Percentiles rank a stretch among this genome's conserved stretches.
Evolutionary conservation across 2,888 invertebrate species (phyloP).

Genomic region (Mechanitis mazaeus): DNA sequence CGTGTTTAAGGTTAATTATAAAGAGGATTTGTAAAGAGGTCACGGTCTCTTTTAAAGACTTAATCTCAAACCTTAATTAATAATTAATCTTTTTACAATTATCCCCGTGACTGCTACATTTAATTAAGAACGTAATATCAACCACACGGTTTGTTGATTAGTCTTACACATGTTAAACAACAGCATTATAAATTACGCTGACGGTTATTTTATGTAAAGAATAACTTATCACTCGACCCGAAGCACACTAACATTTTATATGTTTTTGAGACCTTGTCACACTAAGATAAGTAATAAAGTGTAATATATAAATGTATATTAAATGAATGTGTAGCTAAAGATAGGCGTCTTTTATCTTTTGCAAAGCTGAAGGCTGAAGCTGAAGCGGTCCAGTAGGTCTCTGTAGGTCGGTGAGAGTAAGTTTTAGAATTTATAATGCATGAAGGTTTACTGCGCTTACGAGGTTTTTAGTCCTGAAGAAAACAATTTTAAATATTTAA

Average conservation of each 20-base stretch:
- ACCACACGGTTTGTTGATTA: too few relatives aligned
- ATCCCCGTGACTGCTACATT: background rate
- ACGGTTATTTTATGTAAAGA: too few relatives aligned
- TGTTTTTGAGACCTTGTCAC: too few relatives aligned
- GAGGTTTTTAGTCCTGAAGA: background rate
- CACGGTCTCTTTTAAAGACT: background rate
- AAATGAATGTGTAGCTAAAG: too few relatives aligned
- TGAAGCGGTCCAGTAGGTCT: background rate
- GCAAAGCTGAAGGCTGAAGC: background rate
- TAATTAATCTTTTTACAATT: background rate
- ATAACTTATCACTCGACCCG: too few relatives aligned
- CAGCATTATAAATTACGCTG: too few relatives aligned
- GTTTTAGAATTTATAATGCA: constrained; percentile 1
- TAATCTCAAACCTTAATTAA: background rate
- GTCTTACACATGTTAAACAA: too few relatives aligned
- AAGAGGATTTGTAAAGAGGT: background rate
- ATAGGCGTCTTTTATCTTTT: background rate
- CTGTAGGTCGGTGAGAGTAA: background rate
- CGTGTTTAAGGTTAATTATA: background rate
- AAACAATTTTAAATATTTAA: too few relatives aligned
- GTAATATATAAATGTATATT: too few relatives aligned
- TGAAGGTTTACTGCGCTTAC: background rate
- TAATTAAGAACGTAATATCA: too few relatives aligned
- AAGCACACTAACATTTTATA: too few relatives aligned
- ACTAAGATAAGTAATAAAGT: too few relatives aligned